These are phyloP conservation scores for Eptatretus burgeri DNA, from an alignment of 2,113 vertebrate species.

Conservation along the genomic window DNA sequence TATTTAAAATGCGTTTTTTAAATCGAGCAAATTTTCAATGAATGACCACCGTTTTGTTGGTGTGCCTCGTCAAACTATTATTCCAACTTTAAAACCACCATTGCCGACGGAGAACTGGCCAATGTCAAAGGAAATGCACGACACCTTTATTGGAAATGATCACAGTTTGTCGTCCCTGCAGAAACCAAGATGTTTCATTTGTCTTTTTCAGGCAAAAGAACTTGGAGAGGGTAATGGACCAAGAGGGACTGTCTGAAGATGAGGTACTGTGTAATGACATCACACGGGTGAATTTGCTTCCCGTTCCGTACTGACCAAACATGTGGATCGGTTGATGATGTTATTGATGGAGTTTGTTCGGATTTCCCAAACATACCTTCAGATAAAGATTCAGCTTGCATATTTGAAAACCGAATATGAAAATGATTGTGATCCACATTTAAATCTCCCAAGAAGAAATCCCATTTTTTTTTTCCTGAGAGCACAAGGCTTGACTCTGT, in stretches of 20 bases:
- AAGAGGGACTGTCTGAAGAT: slow-evolving; percentile 80
- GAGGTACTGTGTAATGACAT: slow-evolving; percentile 26
- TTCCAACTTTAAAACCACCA: background rate
- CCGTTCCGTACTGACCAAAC: too few relatives aligned
- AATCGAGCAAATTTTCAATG: accelerated
- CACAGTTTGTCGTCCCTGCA: slow-evolving; percentile 4
- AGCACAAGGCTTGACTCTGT: too few relatives aligned
- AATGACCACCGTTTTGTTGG: background rate
- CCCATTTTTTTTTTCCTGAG: too few relatives aligned
- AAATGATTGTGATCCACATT: too few relatives aligned
- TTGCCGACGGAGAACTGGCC: background rate
- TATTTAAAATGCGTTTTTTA: background rate
- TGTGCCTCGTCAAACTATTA: background rate
- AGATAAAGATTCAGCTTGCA: too few relatives aligned
- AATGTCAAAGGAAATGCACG: background rate
- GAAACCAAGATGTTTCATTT: slow-evolving; percentile 9
- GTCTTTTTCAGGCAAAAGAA: slow-evolving; percentile 50
- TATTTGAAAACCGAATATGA: too few relatives aligned
- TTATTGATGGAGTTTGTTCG: too few relatives aligned
- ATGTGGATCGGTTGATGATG: too few relatives aligned
- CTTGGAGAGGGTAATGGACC: slow-evolving; percentile 91
- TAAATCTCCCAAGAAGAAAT: too few relatives aligned
- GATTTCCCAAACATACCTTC: too few relatives aligned
- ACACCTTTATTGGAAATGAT: too few relatives aligned
- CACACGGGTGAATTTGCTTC: too few relatives aligned